Base-by-base conservation (phyloP, 1,140 invertebrate genomes). In the Macrobrachium nipponense region DNA sequence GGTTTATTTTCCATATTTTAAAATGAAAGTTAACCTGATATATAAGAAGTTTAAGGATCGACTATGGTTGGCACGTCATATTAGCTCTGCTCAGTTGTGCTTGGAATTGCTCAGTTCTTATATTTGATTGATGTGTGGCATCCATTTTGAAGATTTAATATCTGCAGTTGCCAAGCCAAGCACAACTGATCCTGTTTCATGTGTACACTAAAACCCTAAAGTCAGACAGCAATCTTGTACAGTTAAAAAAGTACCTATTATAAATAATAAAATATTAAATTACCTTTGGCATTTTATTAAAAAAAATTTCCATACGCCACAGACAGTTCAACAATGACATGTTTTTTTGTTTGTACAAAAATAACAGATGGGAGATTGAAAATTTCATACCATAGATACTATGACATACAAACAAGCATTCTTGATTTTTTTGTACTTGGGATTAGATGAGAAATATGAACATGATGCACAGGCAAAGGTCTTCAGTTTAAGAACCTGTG, bases 221-320 rank as follows among this genome's bases (percentile, higher is more conserved):
- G 72, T 68, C 70, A 80, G 78, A 86, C 85, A 59, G 80, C 85
- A 82, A 87, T 87, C 85, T 82, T 87, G 85, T 87, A 87, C 85
- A 87, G 85, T 87, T 82, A 87, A 87, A 51, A 51, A 84, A 82
- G 79, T 87, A 87, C 85, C 85, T 87, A 87, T 87, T 87, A 87
- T 87, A 82, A 87, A 87, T 87, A 87, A 87, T 82, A 82, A 87
- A 87, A 87, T 76, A 76, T 76, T 59, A 80, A 20, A 27, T 79
- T 59, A 79, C 59, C 59, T 59, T 51, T 51, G 51, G 51, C 12
- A 12, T 60, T 79, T 27, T 61, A 60, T 59, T 60, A 15, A n/a
- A 61, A 78, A 79, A 17, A 61, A 44, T 23, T 10, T 51, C 8
- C 12, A 51, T 51, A 51, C 51, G 7, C 51, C 51, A 51, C 51